These are phyloP conservation scores for Capreolus pygargus DNA, from an alignment of 2,113 vertebrate genomes.

Conservation along the genomic window DNA sequence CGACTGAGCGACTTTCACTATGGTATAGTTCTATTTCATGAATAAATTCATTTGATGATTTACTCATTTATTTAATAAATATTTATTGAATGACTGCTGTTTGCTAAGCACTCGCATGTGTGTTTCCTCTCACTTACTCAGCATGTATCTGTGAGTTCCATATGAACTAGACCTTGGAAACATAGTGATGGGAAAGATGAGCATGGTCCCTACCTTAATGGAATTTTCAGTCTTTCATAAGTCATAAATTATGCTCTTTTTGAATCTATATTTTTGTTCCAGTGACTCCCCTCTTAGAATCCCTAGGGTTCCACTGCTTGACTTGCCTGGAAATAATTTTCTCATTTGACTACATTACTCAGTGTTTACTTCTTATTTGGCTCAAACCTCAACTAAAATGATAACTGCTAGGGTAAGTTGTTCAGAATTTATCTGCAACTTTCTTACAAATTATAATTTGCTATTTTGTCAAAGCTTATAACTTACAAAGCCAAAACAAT, in stretches of 20 bases:
- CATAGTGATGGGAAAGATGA: not conserved
- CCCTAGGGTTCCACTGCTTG: not conserved
- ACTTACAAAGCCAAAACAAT: not conserved
- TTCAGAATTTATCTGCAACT: slow-evolving; percentile 10
- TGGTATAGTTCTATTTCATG: not conserved
- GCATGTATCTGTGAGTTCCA: not conserved
- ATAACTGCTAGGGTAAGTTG: not conserved
- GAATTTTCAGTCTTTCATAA: not conserved
- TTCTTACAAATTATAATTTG: slow-evolving; percentile 5
- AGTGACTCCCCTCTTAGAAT: not conserved
- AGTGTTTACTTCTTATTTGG: slow-evolving; percentile 41
- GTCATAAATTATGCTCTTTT: not conserved
- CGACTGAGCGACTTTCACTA: not conserved
- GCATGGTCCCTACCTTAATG: not conserved
- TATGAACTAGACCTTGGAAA: not conserved
- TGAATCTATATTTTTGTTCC: not conserved
- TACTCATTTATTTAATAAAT: not conserved
- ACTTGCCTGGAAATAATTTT: slow-evolving; percentile 45
- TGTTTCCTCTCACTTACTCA: not conserved
- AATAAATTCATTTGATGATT: not conserved
- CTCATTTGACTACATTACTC: not conserved
- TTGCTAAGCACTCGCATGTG: not conserved
- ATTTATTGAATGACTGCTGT: not conserved
- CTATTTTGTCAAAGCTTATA: not conserved
- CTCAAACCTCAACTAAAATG: not conserved